A percentile compares a stretch with the other conserved stretches of the same genome.
Evolutionary conservation across 2,113 vertebrate genomes (phyloP).

Genomic region (Nothocercus julius): DNA sequence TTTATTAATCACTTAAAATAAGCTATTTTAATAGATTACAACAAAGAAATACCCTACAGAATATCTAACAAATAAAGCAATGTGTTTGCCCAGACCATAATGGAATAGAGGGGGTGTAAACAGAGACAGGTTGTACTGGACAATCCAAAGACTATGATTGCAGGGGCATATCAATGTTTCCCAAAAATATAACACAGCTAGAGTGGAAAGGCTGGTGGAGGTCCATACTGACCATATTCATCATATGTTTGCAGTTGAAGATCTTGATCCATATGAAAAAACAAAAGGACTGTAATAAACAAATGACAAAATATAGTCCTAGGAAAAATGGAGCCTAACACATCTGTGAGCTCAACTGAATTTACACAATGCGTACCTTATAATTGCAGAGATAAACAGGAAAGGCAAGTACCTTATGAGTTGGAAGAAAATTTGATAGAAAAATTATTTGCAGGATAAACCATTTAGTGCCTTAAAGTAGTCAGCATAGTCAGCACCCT

Average conservation of each 20-base stretch:
- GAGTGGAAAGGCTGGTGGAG: neutral
- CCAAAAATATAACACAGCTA: constrained; percentile 3
- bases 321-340: constrained; percentile 4
- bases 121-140: neutral
- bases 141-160: neutral
- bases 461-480: neutral
- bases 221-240: neutral
- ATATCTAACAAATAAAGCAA: neutral
- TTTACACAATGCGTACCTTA: neutral
- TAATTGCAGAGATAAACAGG: neutral
- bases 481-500: neutral
- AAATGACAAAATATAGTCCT: neutral
- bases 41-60: neutral
- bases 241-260: neutral
- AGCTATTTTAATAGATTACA: neutral
- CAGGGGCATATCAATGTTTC: neutral
- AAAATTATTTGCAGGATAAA: neutral
- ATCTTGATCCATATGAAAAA: neutral
- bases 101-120: neutral
- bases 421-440: neutral
- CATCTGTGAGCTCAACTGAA: neutral
- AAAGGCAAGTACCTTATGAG: neutral
- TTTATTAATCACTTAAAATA: neutral
- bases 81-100: neutral
- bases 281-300: neutral